Evolutionary conservation across 2,888 invertebrate species (phyloP).

Genomic region (Eutolmus rufibarbis): DNA sequence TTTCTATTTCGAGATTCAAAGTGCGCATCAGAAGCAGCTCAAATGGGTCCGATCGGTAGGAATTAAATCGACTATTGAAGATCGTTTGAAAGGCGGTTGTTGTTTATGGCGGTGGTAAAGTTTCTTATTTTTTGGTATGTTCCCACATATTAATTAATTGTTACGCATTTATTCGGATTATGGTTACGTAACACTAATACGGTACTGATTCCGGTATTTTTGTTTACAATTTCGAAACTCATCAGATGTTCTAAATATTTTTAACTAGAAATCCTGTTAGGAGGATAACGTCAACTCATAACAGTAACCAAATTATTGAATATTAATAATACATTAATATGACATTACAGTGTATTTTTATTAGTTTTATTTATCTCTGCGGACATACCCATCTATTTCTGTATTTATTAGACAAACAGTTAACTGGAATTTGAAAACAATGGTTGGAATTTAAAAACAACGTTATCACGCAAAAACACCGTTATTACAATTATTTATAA

Average conservation of each 20-base stretch:
- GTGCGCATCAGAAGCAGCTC: neutral
- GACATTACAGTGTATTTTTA: neutral
- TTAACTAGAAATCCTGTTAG: neutral
- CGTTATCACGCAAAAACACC: no score
- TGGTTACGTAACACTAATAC: neutral
- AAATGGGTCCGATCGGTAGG: neutral
- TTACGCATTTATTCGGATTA: neutral
- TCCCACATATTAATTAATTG: neutral
- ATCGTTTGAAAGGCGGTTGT: neutral
- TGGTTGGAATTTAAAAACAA: no score
- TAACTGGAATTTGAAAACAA: neutral
- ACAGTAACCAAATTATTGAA: neutral
- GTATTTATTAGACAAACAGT: neutral
- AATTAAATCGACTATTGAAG: neutral
- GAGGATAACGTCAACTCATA: neutral
- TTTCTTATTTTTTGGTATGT: neutral
- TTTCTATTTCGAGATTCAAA: neutral
- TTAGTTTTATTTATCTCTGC: neutral
- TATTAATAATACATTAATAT: neutral
- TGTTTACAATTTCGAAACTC: neutral
- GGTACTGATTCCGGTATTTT: neutral
- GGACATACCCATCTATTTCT: neutral
- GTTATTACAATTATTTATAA: no score
- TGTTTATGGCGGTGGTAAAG: neutral
- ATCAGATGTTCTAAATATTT: neutral